Percentiles rank a stretch among this genome's conserved stretches.
phyloP scores from a whole-genome alignment of 2,113 vertebrate genomes.

The Rhodinocichla rosea region DNA sequence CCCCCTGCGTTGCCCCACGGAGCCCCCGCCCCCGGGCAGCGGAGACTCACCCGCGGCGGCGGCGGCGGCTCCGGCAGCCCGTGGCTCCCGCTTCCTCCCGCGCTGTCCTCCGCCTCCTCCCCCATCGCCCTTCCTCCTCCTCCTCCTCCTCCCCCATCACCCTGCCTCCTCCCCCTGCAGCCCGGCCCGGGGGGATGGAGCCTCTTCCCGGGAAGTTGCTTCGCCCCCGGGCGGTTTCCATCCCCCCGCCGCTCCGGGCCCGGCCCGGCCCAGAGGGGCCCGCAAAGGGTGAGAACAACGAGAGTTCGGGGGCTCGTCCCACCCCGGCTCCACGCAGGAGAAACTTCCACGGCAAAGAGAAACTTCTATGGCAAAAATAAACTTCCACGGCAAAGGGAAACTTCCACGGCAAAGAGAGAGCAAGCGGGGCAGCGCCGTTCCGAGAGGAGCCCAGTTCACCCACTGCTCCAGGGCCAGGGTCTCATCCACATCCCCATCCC shows the following conservation, averaged over 20 bases:
- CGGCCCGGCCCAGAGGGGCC: background rate
- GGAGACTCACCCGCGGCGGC: slow-evolving; percentile 29
- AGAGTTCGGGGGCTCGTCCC: background rate
- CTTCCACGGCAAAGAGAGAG: background rate
- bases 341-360: background rate
- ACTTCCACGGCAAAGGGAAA: background rate
- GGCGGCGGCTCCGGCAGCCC: background rate
- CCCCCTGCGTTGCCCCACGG: background rate
- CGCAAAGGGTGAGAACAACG: background rate
- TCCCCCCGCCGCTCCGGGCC: background rate
- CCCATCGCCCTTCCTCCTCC: background rate
- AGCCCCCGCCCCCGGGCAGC: background rate
- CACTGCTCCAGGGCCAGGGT: background rate
- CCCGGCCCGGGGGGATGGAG: slow-evolving; percentile 7
- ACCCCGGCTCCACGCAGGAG: background rate
- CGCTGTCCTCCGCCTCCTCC: background rate
- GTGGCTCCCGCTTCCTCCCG: background rate
- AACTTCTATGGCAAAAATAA: background rate
- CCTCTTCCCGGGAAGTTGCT: background rate
- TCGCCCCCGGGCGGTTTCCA: background rate
- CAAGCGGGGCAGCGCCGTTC: accelerated
- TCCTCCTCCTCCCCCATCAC: background rate
- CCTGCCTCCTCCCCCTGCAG: background rate
- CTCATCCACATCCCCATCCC: background rate
- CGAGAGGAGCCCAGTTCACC: background rate